Conservation (phyloP, 2,888 invertebrate species). For the Bembecia ichneumoniformis region DNA sequence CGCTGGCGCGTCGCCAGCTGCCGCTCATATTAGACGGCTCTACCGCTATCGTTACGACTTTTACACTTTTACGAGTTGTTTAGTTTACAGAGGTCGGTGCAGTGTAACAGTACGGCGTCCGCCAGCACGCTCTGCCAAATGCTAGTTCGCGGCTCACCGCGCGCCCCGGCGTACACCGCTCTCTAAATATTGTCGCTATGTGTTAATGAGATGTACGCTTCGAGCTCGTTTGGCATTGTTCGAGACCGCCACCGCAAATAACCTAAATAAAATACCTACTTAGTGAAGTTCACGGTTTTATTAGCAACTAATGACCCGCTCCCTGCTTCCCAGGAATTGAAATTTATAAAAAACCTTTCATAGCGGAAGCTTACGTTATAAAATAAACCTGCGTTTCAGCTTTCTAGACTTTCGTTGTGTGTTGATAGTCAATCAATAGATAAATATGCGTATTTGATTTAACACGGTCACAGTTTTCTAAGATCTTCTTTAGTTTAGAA, state of each 20-base stretch:
- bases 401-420: too few relatives aligned
- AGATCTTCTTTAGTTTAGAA: too few relatives aligned
- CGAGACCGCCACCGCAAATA: constrained; percentile 19
- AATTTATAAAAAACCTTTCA: too few relatives aligned
- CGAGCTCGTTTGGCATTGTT: constrained; percentile 51
- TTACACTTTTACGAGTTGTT: constrained; percentile 73
- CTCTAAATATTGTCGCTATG: constrained; percentile 55
- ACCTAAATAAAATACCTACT: constrained; percentile 21
- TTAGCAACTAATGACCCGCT: too few relatives aligned
- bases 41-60: constrained; percentile 67
- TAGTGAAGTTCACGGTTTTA: too few relatives aligned
- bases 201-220: constrained; percentile 64
- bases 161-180: constrained; percentile 50
- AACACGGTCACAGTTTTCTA: too few relatives aligned
- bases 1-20: constrained; percentile 65
- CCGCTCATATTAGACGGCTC: constrained; percentile 64
- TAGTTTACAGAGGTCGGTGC: constrained; percentile 60
- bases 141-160: constrained; percentile 70
- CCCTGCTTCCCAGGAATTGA: too few relatives aligned
- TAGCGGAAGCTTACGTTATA: too few relatives aligned
- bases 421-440: too few relatives aligned
- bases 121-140: constrained; percentile 54
- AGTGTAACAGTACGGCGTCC: constrained; percentile 26
- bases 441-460: too few relatives aligned
- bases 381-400: too few relatives aligned